Conservation (phyloP, 2,113 vertebrate species). For the Tilapia sparmanii region DNA sequence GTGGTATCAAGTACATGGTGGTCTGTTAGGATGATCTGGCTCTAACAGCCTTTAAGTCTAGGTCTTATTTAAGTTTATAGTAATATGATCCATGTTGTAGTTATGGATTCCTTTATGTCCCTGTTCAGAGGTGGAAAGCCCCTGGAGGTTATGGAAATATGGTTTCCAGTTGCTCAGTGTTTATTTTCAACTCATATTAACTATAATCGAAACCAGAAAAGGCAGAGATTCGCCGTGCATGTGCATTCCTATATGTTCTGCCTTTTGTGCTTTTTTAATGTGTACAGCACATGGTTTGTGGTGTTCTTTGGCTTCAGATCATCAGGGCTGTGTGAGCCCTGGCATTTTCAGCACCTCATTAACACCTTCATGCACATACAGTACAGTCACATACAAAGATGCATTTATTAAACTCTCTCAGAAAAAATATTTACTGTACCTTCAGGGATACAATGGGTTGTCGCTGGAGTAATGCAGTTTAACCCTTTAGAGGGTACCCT, state of each 20-base stretch:
- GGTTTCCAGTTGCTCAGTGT: conserved; percentile 13
- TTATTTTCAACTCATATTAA: conserved; percentile 35
- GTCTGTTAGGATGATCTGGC: background rate
- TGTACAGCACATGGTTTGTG: background rate
- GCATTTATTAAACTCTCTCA: background rate
- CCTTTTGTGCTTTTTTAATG: background rate
- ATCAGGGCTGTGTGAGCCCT: background rate
- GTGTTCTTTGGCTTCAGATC: conserved; percentile 2
- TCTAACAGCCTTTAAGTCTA: conserved; percentile 7
- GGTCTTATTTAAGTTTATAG: conserved; percentile 24
- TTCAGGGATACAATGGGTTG: background rate
- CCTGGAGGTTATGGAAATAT: conserved; percentile 28
- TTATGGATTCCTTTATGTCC: conserved; percentile 27
- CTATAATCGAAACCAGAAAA: conserved; percentile 35
- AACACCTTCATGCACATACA: conserved; percentile 9
- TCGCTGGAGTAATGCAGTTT: background rate
- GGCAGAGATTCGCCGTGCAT: background rate
- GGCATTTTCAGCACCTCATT: conserved; percentile 32
- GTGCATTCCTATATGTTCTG: background rate
- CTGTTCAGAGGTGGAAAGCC: conserved; percentile 26
- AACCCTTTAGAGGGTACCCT: background rate
- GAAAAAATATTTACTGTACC: background rate
- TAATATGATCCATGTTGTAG: conserved; percentile 26
- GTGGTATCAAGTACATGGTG: background rate
- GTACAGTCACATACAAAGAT: background rate